Percentiles rank a stretch among this genome's conserved stretches.
These are phyloP conservation scores for Disparrhopalites patrizii DNA, from an alignment of 2,888 invertebrate genomes.

Conservation along the genomic window DNA sequence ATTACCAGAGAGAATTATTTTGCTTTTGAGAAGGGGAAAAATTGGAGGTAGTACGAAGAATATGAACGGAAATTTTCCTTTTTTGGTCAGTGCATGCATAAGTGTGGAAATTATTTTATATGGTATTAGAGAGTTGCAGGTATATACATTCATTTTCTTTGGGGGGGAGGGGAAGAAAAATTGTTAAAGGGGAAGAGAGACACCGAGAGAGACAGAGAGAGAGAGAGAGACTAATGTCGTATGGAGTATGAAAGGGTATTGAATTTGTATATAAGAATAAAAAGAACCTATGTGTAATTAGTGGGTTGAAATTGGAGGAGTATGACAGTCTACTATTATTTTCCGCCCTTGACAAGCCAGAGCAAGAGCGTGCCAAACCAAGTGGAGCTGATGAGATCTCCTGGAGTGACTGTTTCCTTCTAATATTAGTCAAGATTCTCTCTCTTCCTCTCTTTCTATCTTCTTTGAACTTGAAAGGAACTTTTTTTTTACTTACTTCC, in stretches of 20 bases:
- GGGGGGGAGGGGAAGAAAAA: background rate
- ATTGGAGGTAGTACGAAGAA: background rate
- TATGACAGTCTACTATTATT: slow-evolving; percentile 33
- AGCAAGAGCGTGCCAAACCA: slow-evolving; percentile 47
- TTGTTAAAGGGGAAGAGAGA: background rate
- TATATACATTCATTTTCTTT: background rate
- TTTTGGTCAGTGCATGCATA: background rate
- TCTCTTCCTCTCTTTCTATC: too few species aligned
- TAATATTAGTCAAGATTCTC: slow-evolving; percentile 33
- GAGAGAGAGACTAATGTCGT: background rate
- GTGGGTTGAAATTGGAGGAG: too few species aligned
- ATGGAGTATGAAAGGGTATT: background rate
- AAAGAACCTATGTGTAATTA: too few species aligned
- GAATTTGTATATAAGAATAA: background rate
- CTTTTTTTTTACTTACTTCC: too few species aligned
- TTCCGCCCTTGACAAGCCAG: slow-evolving; percentile 32
- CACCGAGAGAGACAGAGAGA: background rate
- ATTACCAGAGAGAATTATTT: too few species aligned
- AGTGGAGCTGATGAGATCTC: slow-evolving; percentile 46
- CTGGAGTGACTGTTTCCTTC: slow-evolving; percentile 44
- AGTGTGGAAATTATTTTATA: background rate
- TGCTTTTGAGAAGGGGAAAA: background rate
- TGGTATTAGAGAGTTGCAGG: background rate
- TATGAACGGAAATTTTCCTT: background rate
- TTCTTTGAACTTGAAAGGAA: too few species aligned